Evolutionary conservation across 1,140 invertebrate genomes (phyloP), one percentile per base, ranked within the genome.

Genomic region (Amphibalanus amphitrite): DNA sequence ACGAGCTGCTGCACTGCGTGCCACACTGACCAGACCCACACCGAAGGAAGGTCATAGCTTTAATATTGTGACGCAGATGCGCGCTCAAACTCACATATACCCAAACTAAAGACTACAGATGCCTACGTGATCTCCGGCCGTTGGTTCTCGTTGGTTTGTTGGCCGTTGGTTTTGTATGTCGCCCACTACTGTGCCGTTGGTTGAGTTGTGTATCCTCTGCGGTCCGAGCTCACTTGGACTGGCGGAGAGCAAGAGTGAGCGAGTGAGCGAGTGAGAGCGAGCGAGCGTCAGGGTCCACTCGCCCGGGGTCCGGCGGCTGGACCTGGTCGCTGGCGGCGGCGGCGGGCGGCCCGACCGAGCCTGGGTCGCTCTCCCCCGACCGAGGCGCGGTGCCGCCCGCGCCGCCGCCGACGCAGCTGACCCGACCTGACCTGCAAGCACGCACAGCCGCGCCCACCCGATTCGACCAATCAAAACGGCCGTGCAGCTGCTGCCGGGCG

Each of bases 1-100:
- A 6, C 33, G 33, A 38, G 33, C 33, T 38, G 33, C 33, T 38
- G 33, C 33, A 38, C 33, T 38, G 33, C 33, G 33, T 38, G 33
- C 4, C 33, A 59, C 13, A 13, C 47, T 20, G 47, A 59, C 47
- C 47, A 13, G 47, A 23, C 47, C 6, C 47, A 59, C 47, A 59
- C 47, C 47, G 47, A 59, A 59, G 47, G 47, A 59, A 59, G 47
- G 47, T 59, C 47, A 59, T 59, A 59, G 47, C 47, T 59, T 59
- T 59, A 59, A 59, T 20, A 23, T 17, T 20, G 47, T 59, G 20
- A 13, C 47, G 47, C 47, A 23, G 47, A 59, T 20, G 47, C 47
- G 47, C 47, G 47, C 47, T 59, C 47, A 59, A 59, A 59, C 47
- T 59, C 47, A 59, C 47, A 59, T 20, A 13, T 59, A 59, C 47